Evolutionary conservation across 2,797 vertebrate species (phyloP).

Genomic region (Typhlichthys eigenmanni): DNA sequence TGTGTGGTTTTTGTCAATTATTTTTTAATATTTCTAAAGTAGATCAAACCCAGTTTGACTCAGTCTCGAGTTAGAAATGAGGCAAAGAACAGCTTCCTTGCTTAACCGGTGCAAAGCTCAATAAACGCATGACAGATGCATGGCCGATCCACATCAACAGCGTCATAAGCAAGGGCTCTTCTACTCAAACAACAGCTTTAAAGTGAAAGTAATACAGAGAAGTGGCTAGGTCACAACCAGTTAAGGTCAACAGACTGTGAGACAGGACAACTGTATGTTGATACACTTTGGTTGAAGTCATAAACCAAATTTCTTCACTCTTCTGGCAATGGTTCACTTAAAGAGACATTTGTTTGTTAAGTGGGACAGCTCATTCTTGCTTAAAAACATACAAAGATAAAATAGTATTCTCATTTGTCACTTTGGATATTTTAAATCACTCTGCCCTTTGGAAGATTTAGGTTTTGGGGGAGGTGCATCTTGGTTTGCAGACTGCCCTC

Average conservation of each 20-base stretch:
- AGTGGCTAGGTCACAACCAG: slow-evolving; percentile 6
- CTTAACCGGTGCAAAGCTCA: slow-evolving; percentile 63
- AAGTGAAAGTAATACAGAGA: slow-evolving; percentile 34
- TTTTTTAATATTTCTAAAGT: slow-evolving; percentile 70
- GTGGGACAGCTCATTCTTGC: slow-evolving; percentile 30
- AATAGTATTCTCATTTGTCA: slow-evolving; percentile 61
- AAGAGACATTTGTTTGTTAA: slow-evolving; percentile 37
- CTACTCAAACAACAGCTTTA: slow-evolving; percentile 36
- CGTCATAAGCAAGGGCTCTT: slow-evolving; percentile 27
- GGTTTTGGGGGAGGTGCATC: slow-evolving; percentile 53
- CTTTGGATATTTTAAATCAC: slow-evolving; percentile 58
- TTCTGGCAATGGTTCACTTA: slow-evolving; percentile 18
- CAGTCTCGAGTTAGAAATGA: slow-evolving; percentile 93
- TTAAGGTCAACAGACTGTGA: slow-evolving; percentile 1
- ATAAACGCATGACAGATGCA: slow-evolving; percentile 26
- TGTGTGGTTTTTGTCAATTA: slow-evolving; percentile 17
- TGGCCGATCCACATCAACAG: slow-evolving; percentile 28
- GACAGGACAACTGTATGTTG: background rate
- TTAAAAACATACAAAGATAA: slow-evolving; percentile 22
- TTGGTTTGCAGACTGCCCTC: slow-evolving; percentile 70
- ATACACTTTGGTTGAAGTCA: slow-evolving; percentile 11
- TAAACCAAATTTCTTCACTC: slow-evolving; percentile 16
- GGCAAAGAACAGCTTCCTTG: slow-evolving; percentile 93
- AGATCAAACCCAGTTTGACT: slow-evolving; percentile 92
- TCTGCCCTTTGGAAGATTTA: slow-evolving; percentile 73